These are phyloP conservation scores for Brenthis daphne DNA, from an alignment of 2,888 invertebrate species.

Conservation along the genomic window DNA sequence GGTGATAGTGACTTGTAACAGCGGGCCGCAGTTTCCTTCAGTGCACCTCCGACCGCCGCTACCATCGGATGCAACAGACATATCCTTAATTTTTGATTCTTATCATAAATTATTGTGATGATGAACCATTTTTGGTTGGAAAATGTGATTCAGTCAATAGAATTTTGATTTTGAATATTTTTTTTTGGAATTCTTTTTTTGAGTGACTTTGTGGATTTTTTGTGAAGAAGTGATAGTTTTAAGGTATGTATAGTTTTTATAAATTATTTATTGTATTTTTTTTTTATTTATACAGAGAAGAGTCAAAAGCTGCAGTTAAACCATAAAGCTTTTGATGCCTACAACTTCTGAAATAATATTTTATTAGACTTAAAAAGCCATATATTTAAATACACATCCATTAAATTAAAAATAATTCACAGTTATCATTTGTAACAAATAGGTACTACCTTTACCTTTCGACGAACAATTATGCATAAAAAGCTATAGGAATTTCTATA, in stretches of 20 bases:
- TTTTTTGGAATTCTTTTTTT: conserved; percentile 46
- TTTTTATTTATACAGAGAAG: not conserved
- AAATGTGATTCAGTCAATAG: conserved; percentile 76
- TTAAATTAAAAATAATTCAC: too few species aligned
- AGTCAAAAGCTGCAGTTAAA: too few species aligned
- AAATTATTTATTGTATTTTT: not conserved
- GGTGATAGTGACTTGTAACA: not conserved
- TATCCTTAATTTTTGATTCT: not conserved
- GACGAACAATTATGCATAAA: not conserved
- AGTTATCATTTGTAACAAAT: too few species aligned
- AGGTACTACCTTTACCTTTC: too few species aligned
- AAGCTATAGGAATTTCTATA: not conserved
- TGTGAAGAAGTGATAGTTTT: conserved; percentile 33
- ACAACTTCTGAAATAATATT: too few species aligned
- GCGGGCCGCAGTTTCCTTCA: conserved; percentile 2
- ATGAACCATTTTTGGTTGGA: conserved; percentile 77
- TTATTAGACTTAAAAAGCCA: too few species aligned
- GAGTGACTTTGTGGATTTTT: conserved; percentile 41
- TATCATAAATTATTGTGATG: conserved; percentile 42
- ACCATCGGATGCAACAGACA: conserved; percentile 14
- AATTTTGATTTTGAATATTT: conserved; percentile 26
- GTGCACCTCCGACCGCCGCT: conserved; percentile 16
- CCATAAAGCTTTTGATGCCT: too few species aligned
- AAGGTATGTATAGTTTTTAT: conserved; percentile 26
- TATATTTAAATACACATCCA: too few species aligned